These are phyloP conservation scores for Corydoras maculifer DNA, from an alignment of 2,113 vertebrate species.

Conservation along the genomic window DNA sequence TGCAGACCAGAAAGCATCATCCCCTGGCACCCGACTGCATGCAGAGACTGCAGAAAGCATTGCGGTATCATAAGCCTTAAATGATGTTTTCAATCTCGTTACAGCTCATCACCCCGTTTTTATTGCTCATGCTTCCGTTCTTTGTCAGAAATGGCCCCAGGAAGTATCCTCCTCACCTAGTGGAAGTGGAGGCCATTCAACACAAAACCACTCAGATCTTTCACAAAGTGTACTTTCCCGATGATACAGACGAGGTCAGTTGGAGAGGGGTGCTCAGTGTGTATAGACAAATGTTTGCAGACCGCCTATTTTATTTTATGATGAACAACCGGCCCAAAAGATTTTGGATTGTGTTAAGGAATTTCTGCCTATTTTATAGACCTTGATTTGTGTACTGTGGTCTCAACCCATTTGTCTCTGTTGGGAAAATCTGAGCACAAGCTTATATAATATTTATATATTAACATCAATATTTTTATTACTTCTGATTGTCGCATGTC, in stretches of 20 bases:
- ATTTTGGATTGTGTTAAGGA: too few relatives aligned
- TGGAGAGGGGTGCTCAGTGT: neutral
- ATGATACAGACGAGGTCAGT: slow-evolving; percentile 90
- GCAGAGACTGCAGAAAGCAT: slow-evolving; percentile 86
- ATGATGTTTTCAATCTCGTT: neutral
- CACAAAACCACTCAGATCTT: slow-evolving; percentile 98
- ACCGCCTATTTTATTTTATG: too few relatives aligned
- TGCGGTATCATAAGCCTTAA: too few relatives aligned
- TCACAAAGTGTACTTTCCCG: slow-evolving; percentile 97
- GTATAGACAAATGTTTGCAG: too few relatives aligned
- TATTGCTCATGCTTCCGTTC: too few relatives aligned
- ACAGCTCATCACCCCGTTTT: too few relatives aligned
- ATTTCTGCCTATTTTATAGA: too few relatives aligned
- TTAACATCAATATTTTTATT: neutral
- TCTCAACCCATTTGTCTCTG: neutral
- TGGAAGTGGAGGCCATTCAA: slow-evolving; percentile 97
- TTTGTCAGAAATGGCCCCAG: slow-evolving; percentile 94
- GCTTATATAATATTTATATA: neutral
- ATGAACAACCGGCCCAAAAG: too few relatives aligned
- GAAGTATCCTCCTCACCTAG: slow-evolving; percentile 92
- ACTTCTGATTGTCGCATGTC: too few relatives aligned
- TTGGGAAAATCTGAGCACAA: too few relatives aligned
- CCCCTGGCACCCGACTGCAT: slow-evolving; percentile 83
- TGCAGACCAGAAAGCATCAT: slow-evolving; percentile 87
- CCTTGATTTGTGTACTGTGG: too few relatives aligned